phyloP scores from a whole-genome alignment of 2,888 invertebrate genomes.

The Cantharis nigra region DNA sequence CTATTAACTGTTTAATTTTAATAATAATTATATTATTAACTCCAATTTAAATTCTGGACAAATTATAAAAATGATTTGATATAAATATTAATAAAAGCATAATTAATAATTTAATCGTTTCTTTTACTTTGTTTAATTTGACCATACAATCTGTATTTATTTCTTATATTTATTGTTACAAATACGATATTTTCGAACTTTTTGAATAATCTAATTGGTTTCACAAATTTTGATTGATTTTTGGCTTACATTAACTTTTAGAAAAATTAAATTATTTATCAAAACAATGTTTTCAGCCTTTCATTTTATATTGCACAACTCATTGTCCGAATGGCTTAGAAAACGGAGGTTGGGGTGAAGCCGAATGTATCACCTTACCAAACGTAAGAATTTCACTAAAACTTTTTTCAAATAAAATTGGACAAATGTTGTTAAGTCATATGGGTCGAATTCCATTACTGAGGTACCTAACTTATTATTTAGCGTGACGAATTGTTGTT shows the following conservation, averaged over 20 bases:
- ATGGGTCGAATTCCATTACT: slow-evolving; percentile 77
- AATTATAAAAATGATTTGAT: too few species aligned
- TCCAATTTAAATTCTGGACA: too few species aligned
- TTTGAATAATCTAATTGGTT: too few species aligned
- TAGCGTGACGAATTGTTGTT: background rate
- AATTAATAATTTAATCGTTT: too few species aligned
- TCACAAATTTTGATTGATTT: too few species aligned
- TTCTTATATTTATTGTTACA: too few species aligned
- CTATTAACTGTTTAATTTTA: too few species aligned
- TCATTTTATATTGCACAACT: slow-evolving; percentile 66
- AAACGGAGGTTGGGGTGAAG: slow-evolving; percentile 74
- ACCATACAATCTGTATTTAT: too few species aligned
- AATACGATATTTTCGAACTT: too few species aligned
- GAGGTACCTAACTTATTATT: slow-evolving; percentile 61
- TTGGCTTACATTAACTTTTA: background rate
- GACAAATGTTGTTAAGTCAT: slow-evolving; percentile 72
- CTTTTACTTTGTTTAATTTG: too few species aligned
- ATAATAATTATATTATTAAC: too few species aligned
- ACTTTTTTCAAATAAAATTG: slow-evolving; percentile 67
- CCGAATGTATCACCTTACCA: slow-evolving; percentile 67
- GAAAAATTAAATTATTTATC: background rate
- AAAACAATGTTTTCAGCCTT: slow-evolving; percentile 36
- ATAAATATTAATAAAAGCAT: too few species aligned
- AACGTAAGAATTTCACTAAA: slow-evolving; percentile 70
- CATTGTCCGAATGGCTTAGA: slow-evolving; percentile 66